Evolutionary conservation across 2,888 invertebrate genomes (phyloP).

Genomic region (Epistrophella euchroma): DNA sequence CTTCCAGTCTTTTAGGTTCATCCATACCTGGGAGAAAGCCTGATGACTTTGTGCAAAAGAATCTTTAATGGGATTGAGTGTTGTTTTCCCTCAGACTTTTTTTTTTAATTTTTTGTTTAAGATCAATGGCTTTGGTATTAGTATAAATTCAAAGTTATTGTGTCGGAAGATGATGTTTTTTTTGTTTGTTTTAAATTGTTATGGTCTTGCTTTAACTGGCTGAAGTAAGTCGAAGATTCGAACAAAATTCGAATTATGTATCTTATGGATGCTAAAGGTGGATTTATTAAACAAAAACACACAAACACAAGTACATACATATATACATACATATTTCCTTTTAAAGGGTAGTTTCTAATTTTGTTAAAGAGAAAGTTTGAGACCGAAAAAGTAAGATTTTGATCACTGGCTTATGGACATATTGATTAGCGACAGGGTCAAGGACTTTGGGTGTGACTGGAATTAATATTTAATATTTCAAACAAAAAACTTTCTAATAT

Average conservation of each 20-base stretch:
- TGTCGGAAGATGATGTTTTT: slow-evolving; percentile 10
- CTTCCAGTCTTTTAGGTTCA: slow-evolving; percentile 37
- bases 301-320: not conserved
- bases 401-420: not conserved
- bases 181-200: not conserved
- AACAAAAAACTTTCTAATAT: too few relatives aligned
- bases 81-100: slow-evolving; percentile 25
- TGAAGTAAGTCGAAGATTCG: not conserved
- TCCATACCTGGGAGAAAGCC: slow-evolving; percentile 36
- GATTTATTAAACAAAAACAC: not conserved
- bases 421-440: slow-evolving; percentile 44
- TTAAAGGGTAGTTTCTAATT: not conserved
- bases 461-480: not conserved
- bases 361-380: slow-evolving; percentile 2
- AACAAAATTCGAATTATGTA: not conserved
- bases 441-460: slow-evolving; percentile 49
- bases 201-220: not conserved
- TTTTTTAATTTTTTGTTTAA: slow-evolving; percentile 13
- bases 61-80: slow-evolving; percentile 51
- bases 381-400: not conserved
- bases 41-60: slow-evolving; percentile 56
- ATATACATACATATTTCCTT: not conserved
- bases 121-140: slow-evolving; percentile 53
- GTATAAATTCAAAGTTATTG: slow-evolving; percentile 17
- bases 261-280: not conserved